Evolutionary conservation across 2,888 invertebrate genomes (phyloP).

Genomic region (Macaria notata): DNA sequence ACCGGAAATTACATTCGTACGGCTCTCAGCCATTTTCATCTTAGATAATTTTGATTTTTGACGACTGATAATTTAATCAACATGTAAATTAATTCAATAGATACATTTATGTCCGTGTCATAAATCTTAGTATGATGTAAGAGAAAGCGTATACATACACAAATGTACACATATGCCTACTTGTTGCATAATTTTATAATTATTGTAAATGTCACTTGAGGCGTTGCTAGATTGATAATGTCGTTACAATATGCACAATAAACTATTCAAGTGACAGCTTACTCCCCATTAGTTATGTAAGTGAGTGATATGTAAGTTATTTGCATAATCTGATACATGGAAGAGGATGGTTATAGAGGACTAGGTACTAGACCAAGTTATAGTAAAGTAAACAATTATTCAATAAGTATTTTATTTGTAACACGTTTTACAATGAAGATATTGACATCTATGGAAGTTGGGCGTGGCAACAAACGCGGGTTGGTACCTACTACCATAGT

Average conservation of each 20-base stretch:
- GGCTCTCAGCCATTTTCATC: conserved; percentile 1
- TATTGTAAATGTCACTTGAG: conserved; percentile 47
- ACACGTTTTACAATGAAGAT: no score
- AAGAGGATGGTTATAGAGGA: no score
- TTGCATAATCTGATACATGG: no score
- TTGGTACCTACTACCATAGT: no score
- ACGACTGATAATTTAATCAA: conserved; percentile 20
- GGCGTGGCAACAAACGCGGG: no score
- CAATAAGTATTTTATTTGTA: no score
- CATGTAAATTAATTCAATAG: conserved; percentile 29
- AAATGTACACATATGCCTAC: not conserved
- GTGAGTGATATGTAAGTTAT: conserved; percentile 18
- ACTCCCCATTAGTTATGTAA: conserved; percentile 43
- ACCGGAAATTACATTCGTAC: conserved; percentile 12
- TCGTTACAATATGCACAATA: conserved; percentile 45
- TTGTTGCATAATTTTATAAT: conserved; percentile 42
- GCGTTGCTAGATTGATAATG: conserved; percentile 45
- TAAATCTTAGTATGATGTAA: conserved; percentile 38
- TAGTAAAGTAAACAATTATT: no score
- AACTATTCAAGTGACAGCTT: conserved; percentile 37
- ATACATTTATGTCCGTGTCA: conserved; percentile 20
- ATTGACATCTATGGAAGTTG: no score
- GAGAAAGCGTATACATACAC: conserved; percentile 40
- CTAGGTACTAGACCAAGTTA: no score
- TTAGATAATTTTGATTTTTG: conserved; percentile 8